These are phyloP conservation scores for Pseudopleuronectes americanus DNA, from an alignment of 2,797 vertebrate species.

Conservation along the genomic window DNA sequence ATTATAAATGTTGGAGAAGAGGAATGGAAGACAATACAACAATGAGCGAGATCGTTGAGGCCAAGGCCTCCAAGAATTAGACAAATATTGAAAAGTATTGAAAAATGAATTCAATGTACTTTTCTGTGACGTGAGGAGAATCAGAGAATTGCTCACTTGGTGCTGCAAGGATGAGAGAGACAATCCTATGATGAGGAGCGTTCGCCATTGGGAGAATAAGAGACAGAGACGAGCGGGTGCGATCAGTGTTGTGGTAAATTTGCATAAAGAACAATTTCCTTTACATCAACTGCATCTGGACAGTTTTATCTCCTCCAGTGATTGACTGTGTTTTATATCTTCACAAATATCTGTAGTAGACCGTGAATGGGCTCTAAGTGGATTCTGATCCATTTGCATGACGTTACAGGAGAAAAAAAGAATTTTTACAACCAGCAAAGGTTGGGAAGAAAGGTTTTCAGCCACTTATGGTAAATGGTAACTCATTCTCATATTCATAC, in stretches of 20 bases:
- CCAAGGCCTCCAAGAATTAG: neutral
- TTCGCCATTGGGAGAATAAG: neutral
- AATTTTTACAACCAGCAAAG: too few relatives aligned
- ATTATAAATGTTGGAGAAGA: neutral
- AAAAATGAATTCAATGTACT: slow-evolving; percentile 9
- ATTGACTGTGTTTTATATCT: neutral
- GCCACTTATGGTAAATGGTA: too few relatives aligned
- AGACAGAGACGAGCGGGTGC: neutral
- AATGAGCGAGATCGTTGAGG: neutral
- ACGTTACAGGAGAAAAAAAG: too few relatives aligned
- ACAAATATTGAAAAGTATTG: slow-evolving; percentile 15
- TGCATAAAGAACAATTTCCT: neutral
- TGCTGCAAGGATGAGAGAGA: slow-evolving; percentile 6
- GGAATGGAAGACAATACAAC: neutral
- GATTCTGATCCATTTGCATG: too few relatives aligned
- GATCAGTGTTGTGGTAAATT: slow-evolving; percentile 37
- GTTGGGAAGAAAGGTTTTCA: too few relatives aligned
- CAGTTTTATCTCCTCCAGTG: neutral
- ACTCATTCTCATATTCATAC: too few relatives aligned
- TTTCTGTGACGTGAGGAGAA: neutral
- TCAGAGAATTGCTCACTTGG: neutral
- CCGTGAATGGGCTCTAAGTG: slow-evolving; percentile 4
- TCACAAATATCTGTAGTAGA: neutral
- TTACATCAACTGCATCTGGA: slow-evolving; percentile 1
- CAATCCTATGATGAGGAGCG: neutral